Conservation (phyloP, 2,113 vertebrate species). For the Microcebus ravelobensis region DNA sequence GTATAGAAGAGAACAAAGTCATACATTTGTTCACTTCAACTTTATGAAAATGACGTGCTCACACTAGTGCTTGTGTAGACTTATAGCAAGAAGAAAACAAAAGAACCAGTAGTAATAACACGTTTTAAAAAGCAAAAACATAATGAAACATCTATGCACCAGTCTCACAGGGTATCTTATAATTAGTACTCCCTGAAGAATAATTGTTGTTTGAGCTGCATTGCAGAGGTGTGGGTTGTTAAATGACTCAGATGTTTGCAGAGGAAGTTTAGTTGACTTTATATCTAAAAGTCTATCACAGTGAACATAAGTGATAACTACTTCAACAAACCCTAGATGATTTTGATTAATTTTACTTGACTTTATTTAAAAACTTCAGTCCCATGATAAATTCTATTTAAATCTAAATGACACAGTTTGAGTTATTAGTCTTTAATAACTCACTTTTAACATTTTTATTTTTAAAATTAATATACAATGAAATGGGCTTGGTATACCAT, state of each 20-base stretch:
- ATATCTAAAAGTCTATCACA: neutral
- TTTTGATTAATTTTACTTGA: neutral
- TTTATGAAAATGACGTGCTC: neutral
- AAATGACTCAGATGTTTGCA: neutral
- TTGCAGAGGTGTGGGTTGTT: neutral
- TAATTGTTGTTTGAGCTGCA: neutral
- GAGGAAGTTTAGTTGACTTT: neutral
- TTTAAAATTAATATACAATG: neutral
- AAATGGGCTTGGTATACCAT: neutral
- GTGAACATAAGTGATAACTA: neutral
- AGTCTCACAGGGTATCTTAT: neutral
- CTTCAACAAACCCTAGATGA: neutral
- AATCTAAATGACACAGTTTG: neutral
- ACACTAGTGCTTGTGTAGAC: neutral
- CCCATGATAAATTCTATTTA: neutral
- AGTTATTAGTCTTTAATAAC: neutral
- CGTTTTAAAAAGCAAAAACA: neutral
- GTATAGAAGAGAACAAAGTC: constrained; percentile 1
- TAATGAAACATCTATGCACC: neutral
- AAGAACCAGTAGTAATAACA: neutral
- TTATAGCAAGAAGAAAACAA: neutral
- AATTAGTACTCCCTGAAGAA: neutral
- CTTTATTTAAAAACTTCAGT: neutral
- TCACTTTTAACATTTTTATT: neutral
- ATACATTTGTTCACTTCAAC: neutral